Evolutionary conservation across 2,888 invertebrate genomes (phyloP).

Genomic region (Heliconius charithonia): DNA sequence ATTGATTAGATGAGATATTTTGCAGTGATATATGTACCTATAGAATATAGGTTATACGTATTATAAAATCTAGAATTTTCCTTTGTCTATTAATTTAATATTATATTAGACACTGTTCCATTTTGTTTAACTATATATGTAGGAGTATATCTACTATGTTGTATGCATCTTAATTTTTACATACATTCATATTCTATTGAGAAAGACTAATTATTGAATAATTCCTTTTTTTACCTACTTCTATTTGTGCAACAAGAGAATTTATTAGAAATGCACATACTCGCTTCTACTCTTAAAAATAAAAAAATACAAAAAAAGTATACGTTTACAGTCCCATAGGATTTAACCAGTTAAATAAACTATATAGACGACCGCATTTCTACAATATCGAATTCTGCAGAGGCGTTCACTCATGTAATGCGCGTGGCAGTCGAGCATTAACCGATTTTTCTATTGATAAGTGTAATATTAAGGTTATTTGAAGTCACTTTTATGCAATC

Average conservation of each 20-base stretch:
- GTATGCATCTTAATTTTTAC: not conserved
- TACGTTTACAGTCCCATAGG: not conserved
- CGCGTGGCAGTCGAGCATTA: conserved; percentile 62
- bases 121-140: not conserved
- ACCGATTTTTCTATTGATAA: conserved; percentile 57
- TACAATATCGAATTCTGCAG: conserved; percentile 64
- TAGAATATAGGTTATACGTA: conserved; percentile 25
- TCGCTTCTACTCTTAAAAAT: not conserved
- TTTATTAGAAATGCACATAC: not conserved
- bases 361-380: conserved; percentile 16
- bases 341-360: conserved; percentile 6
- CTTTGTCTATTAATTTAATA: not conserved
- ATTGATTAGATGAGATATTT: conserved; percentile 61
- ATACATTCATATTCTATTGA: not conserved
- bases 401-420: conserved; percentile 76
- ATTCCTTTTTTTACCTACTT: too few species aligned
- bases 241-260: too few species aligned
- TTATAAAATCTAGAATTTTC: conserved; percentile 38
- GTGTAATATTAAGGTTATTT: conserved; percentile 56
- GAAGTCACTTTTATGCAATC: conserved; percentile 79
- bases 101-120: not conserved
- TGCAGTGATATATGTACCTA: conserved; percentile 52
- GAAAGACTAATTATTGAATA: too few species aligned
- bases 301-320: not conserved
- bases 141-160: not conserved